phyloP scores from a whole-genome alignment of 2,888 invertebrate genomes.

The Hirtodrosophila cameraria region DNA sequence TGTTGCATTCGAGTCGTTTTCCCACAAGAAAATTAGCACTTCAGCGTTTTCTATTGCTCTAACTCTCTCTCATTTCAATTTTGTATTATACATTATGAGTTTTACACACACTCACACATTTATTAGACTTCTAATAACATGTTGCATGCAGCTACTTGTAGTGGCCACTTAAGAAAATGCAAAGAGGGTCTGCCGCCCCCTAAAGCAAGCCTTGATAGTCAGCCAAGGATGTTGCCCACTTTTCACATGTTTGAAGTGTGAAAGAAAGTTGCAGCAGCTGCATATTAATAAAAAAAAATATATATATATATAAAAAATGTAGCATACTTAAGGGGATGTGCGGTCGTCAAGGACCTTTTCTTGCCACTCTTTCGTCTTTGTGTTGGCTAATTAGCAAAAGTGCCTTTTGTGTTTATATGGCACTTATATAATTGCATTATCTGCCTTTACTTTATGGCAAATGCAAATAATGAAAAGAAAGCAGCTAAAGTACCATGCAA shows the following conservation, averaged over 20 bases:
- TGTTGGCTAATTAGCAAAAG: conserved; percentile 75
- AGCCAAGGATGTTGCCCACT: conserved; percentile 26
- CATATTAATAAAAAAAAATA: conserved; percentile 21
- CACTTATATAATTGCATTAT: conserved; percentile 79
- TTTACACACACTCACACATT: conserved; percentile 34
- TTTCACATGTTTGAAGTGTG: conserved; percentile 47
- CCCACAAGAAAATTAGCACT: conserved; percentile 38
- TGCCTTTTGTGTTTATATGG: conserved; percentile 58
- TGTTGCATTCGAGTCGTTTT: conserved; percentile 13
- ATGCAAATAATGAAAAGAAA: conserved; percentile 75
- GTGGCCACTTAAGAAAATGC: conserved; percentile 61
- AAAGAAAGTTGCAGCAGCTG: conserved; percentile 49
- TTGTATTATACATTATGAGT: too few relatives aligned
- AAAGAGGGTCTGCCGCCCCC: conserved; percentile 13
- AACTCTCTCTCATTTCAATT: conserved; percentile 27
- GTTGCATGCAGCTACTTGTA: conserved; percentile 38
- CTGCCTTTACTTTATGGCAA: conserved; percentile 64
- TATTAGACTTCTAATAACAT: conserved; percentile 34
- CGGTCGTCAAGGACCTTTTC: conserved; percentile 31
- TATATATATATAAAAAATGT: not conserved
- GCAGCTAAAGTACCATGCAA: conserved; percentile 52
- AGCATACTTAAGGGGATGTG: not conserved
- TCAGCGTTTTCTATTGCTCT: not conserved
- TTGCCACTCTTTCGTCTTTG: conserved; percentile 50
- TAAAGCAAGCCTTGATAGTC: conserved; percentile 1